phyloP scores from a whole-genome alignment of 2,797 vertebrate species.

The Kryptolebias ocellatus region DNA sequence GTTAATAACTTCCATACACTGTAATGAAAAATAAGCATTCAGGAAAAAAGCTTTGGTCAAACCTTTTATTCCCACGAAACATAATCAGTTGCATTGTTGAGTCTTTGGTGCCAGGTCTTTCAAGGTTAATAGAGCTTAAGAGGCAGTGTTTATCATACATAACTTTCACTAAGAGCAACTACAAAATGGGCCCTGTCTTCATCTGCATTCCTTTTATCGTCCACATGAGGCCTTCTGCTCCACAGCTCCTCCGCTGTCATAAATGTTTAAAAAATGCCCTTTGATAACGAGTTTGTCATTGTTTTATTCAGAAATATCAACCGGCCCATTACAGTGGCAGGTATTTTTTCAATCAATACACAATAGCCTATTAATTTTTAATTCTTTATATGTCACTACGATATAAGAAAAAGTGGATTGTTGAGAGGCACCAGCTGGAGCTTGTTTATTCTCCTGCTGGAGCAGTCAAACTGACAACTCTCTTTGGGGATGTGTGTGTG shows the following conservation, averaged over 20 bases:
- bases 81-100: conserved; percentile 63
- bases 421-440: conserved; percentile 71
- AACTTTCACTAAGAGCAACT: conserved; percentile 67
- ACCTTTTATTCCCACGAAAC: conserved; percentile 55
- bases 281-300: conserved; percentile 86
- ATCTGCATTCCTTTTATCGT: conserved; percentile 72
- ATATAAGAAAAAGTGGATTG: conserved; percentile 74
- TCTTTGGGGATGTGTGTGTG: conserved; percentile 10
- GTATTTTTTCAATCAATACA: conserved; percentile 85
- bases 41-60: conserved; percentile 46
- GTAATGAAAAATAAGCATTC: conserved; percentile 24
- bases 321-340: conserved; percentile 81
- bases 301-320: conserved; percentile 88
- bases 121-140: conserved; percentile 70
- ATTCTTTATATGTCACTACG: conserved; percentile 82
- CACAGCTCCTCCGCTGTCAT: conserved; percentile 80
- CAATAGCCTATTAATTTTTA: conserved; percentile 85
- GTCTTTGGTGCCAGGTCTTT: conserved; percentile 50
- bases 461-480: conserved; percentile 46
- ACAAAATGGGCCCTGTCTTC: conserved; percentile 71
- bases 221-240: conserved; percentile 68
- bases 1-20: conserved; percentile 13
- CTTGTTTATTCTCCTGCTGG: conserved; percentile 70
- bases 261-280: conserved; percentile 89
- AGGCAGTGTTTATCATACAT: conserved; percentile 68